Evolutionary conservation across 2,113 vertebrate genomes (phyloP).

Genomic region (Garra rufa): DNA sequence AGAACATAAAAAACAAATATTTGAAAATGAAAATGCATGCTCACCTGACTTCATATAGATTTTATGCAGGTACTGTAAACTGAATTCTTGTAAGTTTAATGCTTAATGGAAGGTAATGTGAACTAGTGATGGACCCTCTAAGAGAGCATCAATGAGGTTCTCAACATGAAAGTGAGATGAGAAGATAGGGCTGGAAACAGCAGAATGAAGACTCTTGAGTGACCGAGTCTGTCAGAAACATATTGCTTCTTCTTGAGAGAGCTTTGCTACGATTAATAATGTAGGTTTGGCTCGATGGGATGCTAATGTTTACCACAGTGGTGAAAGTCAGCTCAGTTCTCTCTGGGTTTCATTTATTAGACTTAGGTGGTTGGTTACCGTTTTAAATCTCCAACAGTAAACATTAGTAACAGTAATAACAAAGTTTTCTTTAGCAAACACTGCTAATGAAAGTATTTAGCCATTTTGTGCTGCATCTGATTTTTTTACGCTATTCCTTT

Average conservation of each 20-base stretch:
- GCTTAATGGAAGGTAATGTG: neutral
- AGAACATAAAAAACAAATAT: neutral
- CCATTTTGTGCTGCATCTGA: neutral
- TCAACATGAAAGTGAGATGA: neutral
- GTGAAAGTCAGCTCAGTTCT: neutral
- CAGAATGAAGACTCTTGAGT: neutral
- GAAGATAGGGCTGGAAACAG: neutral
- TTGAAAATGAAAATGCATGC: constrained; percentile 5
- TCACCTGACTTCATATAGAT: neutral
- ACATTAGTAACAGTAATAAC: neutral
- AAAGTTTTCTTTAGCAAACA: neutral
- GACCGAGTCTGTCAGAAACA: neutral
- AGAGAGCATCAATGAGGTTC: neutral
- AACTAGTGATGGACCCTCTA: neutral
- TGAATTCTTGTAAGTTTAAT: constrained; percentile 6
- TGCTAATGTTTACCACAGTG: neutral
- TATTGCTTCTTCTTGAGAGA: neutral
- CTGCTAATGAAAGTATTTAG: neutral
- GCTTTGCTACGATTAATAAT: neutral
- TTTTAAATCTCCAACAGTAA: neutral
- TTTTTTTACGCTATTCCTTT: neutral
- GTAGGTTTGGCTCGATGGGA: neutral
- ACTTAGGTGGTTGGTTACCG: neutral
- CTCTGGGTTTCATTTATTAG: neutral
- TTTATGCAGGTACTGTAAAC: neutral